These are phyloP conservation scores for Toxotes jaculatrix DNA, from an alignment of 2,113 vertebrate genomes.

Conservation along the genomic window DNA sequence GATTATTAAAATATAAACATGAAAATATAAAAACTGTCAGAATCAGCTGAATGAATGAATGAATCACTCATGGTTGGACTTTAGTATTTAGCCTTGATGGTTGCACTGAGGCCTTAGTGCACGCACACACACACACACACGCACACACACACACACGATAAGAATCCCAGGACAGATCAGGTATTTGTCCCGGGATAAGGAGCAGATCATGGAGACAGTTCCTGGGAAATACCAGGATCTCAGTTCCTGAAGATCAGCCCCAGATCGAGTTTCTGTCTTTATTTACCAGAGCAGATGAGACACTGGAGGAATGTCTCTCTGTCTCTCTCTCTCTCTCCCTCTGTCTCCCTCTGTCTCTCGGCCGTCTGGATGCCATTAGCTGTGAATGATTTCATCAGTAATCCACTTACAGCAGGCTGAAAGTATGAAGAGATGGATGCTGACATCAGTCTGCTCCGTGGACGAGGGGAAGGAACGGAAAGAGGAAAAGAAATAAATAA, in stretches of 20 bases:
- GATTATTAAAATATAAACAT: no score
- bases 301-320: background rate
- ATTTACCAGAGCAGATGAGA: background rate
- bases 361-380: constrained; percentile 57
- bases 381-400: constrained; percentile 50
- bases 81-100: no score
- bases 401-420: constrained; percentile 42
- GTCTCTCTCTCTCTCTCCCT: background rate
- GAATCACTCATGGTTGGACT: no score
- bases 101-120: no score
- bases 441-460: constrained; percentile 35
- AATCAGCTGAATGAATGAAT: no score
- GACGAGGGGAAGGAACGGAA: background rate
- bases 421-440: constrained; percentile 44
- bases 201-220: no score
- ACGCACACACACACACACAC: no score
- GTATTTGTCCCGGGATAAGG: no score
- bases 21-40: no score
- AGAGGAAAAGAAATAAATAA: background rate
- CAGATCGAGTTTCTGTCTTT: background rate
- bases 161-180: no score
- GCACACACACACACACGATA: no score
- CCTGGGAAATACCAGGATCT: background rate
- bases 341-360: constrained; percentile 5
- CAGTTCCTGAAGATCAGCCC: background rate